Evolutionary conservation across 1,140 invertebrate genomes (phyloP), one percentile per base, ranked within the genome.

Genomic region (Varroa destructor): DNA sequence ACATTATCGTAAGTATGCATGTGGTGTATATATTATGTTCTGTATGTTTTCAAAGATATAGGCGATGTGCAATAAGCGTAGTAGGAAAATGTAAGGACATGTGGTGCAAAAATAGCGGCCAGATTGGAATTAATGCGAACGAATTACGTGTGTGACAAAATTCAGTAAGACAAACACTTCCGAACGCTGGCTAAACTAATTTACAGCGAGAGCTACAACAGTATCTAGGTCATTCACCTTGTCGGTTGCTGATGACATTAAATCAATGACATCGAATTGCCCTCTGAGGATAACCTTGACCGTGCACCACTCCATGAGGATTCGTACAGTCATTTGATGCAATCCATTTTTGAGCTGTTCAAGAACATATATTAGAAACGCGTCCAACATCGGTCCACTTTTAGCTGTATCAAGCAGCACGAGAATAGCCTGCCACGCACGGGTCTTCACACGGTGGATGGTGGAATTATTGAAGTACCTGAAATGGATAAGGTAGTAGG

Each of bases 401-500:
- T 3, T 8, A 51, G 46, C 46, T 51, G 46, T 51, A 12, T 67
- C 61, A 40, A 67, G 46, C 40, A 67, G 61, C 36, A 67, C 61
- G 37, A 67, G 61, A 46, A 67, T 67, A 8, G 37, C 61, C 1
- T 67, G 61, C 61, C 61, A 67, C 2, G 61, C 61, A 43, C 61
- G 14, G 40, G 61, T 67, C 46, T 67, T 67, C n/a, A 25, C 61
- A 12, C 61, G 61, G 36, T 67, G 61, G 40, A 67, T 67, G 37
- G 40, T 67, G 12, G 61, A 67, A 46, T 67, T 67, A 37, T 67
- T 67, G 61, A 67, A 67, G 36, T 67, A 67, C 8, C 61, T 67
- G 61, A 14, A 40, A 40, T 12, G 2, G 40, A 67, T 37, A 14
- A 40, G 40, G 61, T 5, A 40, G 8, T 40, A 5, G 25, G 25